phyloP scores from a whole-genome alignment of 1,140 invertebrate species.

The Cotesia vestalis region DNA sequence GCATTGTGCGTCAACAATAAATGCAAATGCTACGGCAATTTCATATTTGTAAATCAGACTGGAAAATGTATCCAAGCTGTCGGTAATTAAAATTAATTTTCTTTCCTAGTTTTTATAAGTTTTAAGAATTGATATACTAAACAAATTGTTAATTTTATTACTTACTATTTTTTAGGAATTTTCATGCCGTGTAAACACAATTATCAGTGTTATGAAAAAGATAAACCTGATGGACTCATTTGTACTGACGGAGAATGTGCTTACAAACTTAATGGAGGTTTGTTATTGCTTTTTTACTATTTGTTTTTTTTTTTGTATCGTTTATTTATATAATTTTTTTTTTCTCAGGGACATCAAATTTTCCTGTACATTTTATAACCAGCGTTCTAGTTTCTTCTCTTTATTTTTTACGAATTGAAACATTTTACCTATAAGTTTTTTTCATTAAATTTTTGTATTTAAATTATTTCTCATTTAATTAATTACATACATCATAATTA shows the following conservation, averaged over 20 bases:
- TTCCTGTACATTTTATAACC: no score
- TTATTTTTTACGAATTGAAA: no score
- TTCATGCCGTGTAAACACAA: constrained; percentile 25
- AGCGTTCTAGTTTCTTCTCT: no score
- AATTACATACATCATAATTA: no score
- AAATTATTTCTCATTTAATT: no score
- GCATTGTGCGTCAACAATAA: constrained; percentile 42
- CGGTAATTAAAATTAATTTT: constrained; percentile 20
- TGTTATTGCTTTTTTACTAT: background rate
- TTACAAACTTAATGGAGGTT: background rate
- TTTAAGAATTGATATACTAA: background rate
- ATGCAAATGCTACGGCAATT: constrained; percentile 40
- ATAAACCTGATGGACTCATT: constrained; percentile 2
- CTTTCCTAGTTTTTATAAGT: background rate
- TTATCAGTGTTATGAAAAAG: constrained; percentile 26
- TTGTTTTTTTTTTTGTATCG: no score
- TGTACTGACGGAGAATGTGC: constrained; percentile 21
- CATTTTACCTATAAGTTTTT: no score
- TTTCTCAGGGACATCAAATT: no score
- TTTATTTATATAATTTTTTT: no score
- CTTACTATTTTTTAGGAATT: constrained; percentile 12
- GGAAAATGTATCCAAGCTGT: constrained; percentile 10
- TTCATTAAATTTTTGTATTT: no score
- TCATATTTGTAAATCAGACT: constrained; percentile 42
- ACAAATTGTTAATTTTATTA: background rate